These are phyloP conservation scores for Setophaga coronata DNA, from an alignment of 2,113 vertebrate species.

Conservation along the genomic window DNA sequence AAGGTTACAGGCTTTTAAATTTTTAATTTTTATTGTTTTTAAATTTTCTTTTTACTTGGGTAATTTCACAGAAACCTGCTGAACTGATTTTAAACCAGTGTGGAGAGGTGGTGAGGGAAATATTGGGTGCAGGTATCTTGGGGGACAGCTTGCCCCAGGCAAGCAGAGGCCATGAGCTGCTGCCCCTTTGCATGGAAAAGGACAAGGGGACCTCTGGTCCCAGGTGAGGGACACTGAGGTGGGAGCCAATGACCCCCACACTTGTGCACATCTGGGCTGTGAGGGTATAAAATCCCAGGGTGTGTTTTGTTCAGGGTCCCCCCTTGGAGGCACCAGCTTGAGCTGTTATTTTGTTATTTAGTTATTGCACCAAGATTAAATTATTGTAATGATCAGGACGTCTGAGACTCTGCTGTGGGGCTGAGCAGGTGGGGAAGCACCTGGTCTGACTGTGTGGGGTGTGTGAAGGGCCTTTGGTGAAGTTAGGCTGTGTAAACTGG, in stretches of 20 bases:
- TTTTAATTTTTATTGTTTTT: background rate
- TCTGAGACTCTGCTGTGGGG: background rate
- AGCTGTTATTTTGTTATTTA: background rate
- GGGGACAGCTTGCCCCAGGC: background rate
- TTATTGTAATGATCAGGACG: background rate
- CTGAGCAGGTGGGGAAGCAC: background rate
- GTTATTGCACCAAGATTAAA: background rate
- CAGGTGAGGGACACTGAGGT: background rate
- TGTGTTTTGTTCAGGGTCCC: background rate
- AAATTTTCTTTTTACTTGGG: background rate
- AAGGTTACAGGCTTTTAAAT: background rate
- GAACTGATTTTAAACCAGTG: background rate
- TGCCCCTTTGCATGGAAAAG: background rate
- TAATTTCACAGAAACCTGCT: background rate
- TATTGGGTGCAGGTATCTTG: rapidly evolving
- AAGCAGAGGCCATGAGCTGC: background rate
- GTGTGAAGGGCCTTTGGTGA: background rate
- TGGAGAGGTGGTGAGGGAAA: background rate
- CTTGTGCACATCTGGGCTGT: rapidly evolving
- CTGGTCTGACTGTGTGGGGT: background rate
- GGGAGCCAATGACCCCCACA: background rate
- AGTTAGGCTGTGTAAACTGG: background rate
- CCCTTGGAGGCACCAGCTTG: background rate
- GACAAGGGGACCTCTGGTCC: rapidly evolving
- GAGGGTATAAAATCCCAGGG: background rate